These are phyloP conservation scores for Hiodon alosoides DNA, from an alignment of 2,113 vertebrate species.

Conservation along the genomic window DNA sequence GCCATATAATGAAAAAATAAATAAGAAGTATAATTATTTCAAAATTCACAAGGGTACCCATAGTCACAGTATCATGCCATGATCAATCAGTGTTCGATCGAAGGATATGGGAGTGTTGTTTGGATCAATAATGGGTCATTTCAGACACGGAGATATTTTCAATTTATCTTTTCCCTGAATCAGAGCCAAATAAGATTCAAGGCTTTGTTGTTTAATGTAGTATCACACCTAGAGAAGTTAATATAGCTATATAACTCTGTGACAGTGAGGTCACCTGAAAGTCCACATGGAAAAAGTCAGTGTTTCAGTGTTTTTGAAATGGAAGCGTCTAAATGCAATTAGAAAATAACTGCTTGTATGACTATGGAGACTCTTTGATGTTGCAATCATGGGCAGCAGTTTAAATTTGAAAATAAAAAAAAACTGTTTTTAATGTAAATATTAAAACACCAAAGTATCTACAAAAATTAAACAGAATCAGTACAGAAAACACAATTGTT, in stretches of 20 bases:
- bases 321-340: slow-evolving; percentile 8
- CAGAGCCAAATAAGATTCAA: slow-evolving; percentile 11
- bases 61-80: not conserved
- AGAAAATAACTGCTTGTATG: not conserved
- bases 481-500: too few relatives aligned
- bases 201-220: slow-evolving; percentile 14
- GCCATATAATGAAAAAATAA: too few relatives aligned
- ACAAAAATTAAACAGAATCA: too few relatives aligned
- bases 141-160: not conserved
- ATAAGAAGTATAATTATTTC: too few relatives aligned
- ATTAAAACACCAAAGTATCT: too few relatives aligned
- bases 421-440: too few relatives aligned
- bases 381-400: too few relatives aligned
- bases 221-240: not conserved
- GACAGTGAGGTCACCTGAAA: slow-evolving; percentile 1
- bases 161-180: not conserved
- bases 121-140: slow-evolving; percentile 13
- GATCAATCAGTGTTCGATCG: not conserved
- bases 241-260: slow-evolving; percentile 17
- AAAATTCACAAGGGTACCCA: not conserved
- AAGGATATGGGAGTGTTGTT: not conserved
- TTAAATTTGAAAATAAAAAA: not conserved
- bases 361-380: not conserved
- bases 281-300: not conserved
- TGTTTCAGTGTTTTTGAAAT: not conserved